Base-by-base conservation (phyloP, 1,140 invertebrate species). In the Saxidomus purpurata region DNA sequence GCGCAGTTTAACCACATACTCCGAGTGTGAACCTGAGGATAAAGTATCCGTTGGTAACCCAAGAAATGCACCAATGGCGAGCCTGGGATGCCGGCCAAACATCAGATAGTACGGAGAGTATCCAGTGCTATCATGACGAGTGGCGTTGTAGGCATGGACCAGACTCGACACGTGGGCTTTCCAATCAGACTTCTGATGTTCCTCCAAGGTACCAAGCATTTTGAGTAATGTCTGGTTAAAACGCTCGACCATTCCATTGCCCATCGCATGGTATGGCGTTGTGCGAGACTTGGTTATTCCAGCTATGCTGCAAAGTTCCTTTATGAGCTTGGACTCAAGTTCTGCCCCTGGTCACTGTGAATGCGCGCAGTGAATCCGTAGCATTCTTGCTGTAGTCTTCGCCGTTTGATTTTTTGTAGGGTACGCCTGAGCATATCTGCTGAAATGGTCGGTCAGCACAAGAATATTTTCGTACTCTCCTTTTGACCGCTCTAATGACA, bases 261-360 rank as follows among this genome's bases (percentile, higher is more conserved):
- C 61, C 84, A 87, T 87, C 0, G 83, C 61, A 77, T 90, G 76
- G 49, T 90, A 90, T 19, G 89, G 76, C n/a, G 83, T 90, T 17
- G 89, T 90, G 15, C 83, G 28, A 34, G 25, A 55, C 38, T 90
- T 76, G 0, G 52, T n/a, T 11, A 90, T 85, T 15, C 81, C n/a
- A n/a, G n/a, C n/a, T n/a, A n/a, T n/a, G n/a, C n/a, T n/a, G n/a
- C n/a, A n/a, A n/a, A n/a, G n/a, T 49, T 89, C 81, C 40, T 47
- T 52, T 19, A 85, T 89, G 40, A 85, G 38, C 11, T 28, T 77
- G n/a, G 31, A 67, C 43, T 85, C 52, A 90, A 90, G 28, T 86
- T 55, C 13, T 34, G 15, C 17, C 82, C 82, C n/a, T n/a, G n/a
- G n/a, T n/a, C n/a, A n/a, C n/a, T n/a, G n/a, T n/a, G n/a, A n/a